Percentiles rank a stretch among this genome's conserved stretches.
phyloP scores from a whole-genome alignment of 2,797 vertebrate genomes.

The Pitangus sulphuratus region DNA sequence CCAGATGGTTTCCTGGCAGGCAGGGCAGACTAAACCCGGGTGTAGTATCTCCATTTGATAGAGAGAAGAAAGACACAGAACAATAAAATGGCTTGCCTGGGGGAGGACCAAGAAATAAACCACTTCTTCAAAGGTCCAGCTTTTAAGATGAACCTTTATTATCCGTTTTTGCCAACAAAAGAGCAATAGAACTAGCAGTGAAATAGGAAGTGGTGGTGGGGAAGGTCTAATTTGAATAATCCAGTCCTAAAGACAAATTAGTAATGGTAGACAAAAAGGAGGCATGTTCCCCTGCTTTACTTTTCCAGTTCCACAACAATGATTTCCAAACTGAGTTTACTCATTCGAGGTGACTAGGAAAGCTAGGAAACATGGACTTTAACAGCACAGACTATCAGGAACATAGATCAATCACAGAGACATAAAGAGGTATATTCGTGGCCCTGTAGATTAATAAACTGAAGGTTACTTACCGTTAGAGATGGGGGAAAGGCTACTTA shows the following conservation, averaged over 20 bases:
- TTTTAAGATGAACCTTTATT: neutral
- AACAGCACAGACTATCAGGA: neutral
- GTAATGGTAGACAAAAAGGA: neutral
- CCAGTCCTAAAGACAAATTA: neutral
- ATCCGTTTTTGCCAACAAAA: neutral
- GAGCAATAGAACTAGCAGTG: accelerated
- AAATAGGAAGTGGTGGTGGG: neutral
- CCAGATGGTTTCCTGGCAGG: neutral
- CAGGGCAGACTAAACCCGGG: neutral
- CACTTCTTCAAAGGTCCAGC: neutral
- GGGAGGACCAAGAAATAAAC: neutral
- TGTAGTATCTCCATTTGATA: neutral
- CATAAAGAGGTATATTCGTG: neutral
- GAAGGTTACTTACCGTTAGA: slow-evolving; percentile 2
- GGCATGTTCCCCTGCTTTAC: neutral
- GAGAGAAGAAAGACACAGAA: neutral
- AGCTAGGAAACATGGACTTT: neutral
- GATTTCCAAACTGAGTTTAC: neutral
- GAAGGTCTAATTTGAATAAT: neutral
- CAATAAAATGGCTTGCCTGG: neutral
- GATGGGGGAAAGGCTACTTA: neutral
- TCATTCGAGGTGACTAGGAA: neutral
- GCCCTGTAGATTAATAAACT: slow-evolving; percentile 34
- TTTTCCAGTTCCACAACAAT: neutral
- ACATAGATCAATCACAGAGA: neutral